Evolutionary conservation across 2,888 invertebrate species (phyloP).

Genomic region (Listrodromus nycthemerus): DNA sequence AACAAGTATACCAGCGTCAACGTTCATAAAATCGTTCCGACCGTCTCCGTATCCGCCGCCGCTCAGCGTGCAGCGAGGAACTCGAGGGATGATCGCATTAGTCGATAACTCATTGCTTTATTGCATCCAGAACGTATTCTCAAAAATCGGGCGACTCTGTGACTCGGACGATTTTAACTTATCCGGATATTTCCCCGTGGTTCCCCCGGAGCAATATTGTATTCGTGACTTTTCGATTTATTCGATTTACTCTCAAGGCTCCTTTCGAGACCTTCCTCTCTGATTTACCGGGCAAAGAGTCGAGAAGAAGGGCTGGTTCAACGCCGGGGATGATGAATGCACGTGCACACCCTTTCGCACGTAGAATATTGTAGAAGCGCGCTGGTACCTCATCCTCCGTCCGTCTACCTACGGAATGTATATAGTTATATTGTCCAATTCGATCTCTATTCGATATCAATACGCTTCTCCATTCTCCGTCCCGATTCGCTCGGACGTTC

Average conservation of each 20-base stretch:
- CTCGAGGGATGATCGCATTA: background rate
- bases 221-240: constrained; percentile 59
- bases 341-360: constrained; percentile 68
- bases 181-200: background rate
- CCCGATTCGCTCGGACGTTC: constrained; percentile 68
- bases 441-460: constrained; percentile 80
- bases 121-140: background rate
- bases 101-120: constrained; percentile 12
- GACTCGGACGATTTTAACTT: constrained; percentile 14
- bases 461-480: constrained; percentile 62
- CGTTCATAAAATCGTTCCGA: background rate
- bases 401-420: background rate
- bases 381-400: constrained; percentile 1
- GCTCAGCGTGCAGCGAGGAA: too few relatives aligned
- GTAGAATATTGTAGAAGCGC: constrained; percentile 65
- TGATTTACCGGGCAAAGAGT: constrained; percentile 41
- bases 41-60: background rate
- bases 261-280: constrained; percentile 32
- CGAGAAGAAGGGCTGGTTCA: constrained; percentile 48
- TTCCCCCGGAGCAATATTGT: constrained; percentile 2
- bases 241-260: constrained; percentile 60
- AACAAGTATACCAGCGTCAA: too few relatives aligned
- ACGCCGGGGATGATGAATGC: constrained; percentile 63
- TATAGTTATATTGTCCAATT: constrained; percentile 60
- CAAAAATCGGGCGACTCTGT: constrained; percentile 24